phyloP scores from a whole-genome alignment of 2,113 vertebrate species.

The Neodon shergylaensis region DNA sequence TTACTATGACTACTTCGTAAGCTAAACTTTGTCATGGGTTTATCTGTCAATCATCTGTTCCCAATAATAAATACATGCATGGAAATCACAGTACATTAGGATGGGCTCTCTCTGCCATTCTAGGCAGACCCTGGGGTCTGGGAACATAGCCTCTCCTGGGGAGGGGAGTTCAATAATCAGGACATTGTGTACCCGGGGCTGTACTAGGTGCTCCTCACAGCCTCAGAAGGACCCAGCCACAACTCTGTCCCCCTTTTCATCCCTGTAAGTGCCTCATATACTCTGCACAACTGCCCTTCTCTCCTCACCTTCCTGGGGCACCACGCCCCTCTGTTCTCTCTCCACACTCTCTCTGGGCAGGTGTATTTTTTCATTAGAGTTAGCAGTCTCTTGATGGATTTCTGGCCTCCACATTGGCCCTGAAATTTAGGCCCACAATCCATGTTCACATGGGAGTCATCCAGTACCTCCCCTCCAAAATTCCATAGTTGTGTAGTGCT shows the following conservation, averaged over 20 bases:
- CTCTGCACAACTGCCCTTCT: neutral
- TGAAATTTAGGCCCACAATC: neutral
- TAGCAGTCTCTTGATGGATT: neutral
- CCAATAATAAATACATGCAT: neutral
- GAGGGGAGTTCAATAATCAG: neutral
- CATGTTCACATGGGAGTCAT: rapidly evolving
- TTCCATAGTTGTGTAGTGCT: rapidly evolving
- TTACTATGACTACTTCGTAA: neutral
- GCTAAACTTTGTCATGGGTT: neutral
- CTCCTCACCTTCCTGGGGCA: neutral
- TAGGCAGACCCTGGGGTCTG: neutral
- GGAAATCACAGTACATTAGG: neutral
- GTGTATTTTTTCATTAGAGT: neutral
- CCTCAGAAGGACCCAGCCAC: rapidly evolving
- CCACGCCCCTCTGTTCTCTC: neutral
- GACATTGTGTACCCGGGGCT: neutral
- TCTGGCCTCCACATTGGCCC: neutral
- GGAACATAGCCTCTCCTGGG: neutral
- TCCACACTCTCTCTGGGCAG: neutral
- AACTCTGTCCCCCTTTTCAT: neutral
- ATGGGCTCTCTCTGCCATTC: neutral
- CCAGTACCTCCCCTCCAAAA: neutral
- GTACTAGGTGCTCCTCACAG: neutral
- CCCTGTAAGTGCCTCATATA: no score
- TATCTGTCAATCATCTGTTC: neutral